phyloP scores from a whole-genome alignment of 2,113 vertebrate genomes.

The Percopsis transmontana region DNA sequence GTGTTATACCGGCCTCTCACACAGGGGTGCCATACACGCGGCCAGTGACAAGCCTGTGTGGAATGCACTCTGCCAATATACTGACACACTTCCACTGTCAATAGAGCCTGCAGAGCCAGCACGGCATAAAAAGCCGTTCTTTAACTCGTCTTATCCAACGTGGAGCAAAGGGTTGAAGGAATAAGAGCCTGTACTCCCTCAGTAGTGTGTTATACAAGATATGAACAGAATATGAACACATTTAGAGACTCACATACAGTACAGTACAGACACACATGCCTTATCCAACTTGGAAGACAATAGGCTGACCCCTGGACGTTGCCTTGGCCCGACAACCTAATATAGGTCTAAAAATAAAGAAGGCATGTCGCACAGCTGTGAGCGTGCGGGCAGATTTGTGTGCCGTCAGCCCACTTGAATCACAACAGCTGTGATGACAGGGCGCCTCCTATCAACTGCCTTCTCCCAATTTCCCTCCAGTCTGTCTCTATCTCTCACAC shows the following conservation, averaged over 20 bases:
- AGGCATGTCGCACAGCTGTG: slow-evolving; percentile 83
- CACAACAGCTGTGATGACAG: slow-evolving; percentile 87
- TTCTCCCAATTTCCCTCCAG: slow-evolving; percentile 36
- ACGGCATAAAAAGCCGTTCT: slow-evolving; percentile 47
- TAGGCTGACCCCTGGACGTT: slow-evolving; percentile 28
- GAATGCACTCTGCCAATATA: slow-evolving; percentile 70
- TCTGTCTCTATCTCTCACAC: slow-evolving; percentile 7
- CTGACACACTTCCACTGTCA: slow-evolving; percentile 52
- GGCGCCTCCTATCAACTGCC: slow-evolving; percentile 37
- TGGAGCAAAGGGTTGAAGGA: slow-evolving; percentile 28
- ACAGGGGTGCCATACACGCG: slow-evolving; percentile 63
- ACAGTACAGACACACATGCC: slow-evolving; percentile 1
- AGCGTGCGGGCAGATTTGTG: slow-evolving; percentile 71
- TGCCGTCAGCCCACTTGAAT: slow-evolving; percentile 80
- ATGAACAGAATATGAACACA: background rate
- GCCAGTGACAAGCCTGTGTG: slow-evolving; percentile 61
- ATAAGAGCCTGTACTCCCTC: background rate
- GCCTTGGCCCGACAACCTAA: slow-evolving; percentile 47
- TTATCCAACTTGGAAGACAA: slow-evolving; percentile 46
- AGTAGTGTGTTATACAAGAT: slow-evolving; percentile 17
- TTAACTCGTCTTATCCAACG: slow-evolving; percentile 51
- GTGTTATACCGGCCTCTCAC: slow-evolving; percentile 56
- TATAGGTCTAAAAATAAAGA: slow-evolving; percentile 82
- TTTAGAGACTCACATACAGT: slow-evolving; percentile 4
- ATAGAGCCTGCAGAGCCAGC: slow-evolving; percentile 48